phyloP scores from a whole-genome alignment of 35 echinoderm and acorn worm species.

The Eucidaris tribuloides region DNA sequence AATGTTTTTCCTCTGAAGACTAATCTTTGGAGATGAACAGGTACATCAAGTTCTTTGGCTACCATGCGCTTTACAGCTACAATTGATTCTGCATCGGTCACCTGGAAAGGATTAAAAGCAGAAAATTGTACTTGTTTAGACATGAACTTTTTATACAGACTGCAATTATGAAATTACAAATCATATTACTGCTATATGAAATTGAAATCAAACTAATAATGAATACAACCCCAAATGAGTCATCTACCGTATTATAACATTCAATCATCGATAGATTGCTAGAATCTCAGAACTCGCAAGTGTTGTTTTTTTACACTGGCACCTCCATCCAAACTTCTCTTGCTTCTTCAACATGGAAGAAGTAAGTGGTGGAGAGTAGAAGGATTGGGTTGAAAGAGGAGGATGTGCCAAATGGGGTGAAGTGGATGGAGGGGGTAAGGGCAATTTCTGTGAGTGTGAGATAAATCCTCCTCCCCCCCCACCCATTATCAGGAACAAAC shows the following conservation, averaged over 20 bases:
- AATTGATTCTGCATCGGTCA: constrained; percentile 88
- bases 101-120: constrained; percentile 32
- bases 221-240: not conserved
- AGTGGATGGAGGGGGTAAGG: too few relatives aligned
- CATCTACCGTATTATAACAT: not conserved
- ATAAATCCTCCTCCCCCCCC: too few relatives aligned
- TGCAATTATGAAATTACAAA: not conserved
- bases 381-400: too few relatives aligned
- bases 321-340: too few relatives aligned
- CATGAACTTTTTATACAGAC: not conserved
- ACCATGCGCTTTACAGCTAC: constrained; percentile 91
- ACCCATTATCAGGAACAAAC: too few relatives aligned
- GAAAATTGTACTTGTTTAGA: not conserved
- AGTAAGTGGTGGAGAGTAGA: too few relatives aligned
- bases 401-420: too few relatives aligned
- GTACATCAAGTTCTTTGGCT: constrained; percentile 97
- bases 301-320: not conserved
- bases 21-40: constrained; percentile 97
- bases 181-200: not conserved
- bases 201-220: not conserved
- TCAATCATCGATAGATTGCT: not conserved
- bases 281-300: not conserved
- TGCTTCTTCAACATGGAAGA: too few relatives aligned
- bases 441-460: too few relatives aligned
- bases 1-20: constrained; percentile 98